Base-by-base conservation (phyloP, 2,888 invertebrate species). In the Aphidius colemani region DNA sequence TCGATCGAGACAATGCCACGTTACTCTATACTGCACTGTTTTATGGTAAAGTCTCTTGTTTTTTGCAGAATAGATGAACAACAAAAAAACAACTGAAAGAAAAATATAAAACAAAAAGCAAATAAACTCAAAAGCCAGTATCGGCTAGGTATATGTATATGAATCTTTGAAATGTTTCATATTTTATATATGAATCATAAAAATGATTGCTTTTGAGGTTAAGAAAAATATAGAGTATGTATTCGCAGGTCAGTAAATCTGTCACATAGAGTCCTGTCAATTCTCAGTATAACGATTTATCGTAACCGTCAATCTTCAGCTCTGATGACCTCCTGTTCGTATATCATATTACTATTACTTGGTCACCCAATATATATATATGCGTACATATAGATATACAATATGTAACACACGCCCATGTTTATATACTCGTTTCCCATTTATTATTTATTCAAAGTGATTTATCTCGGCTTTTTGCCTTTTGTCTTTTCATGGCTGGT, bases 211-310 rank as follows among this genome's bases (percentile, higher is more conserved):
- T 30, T 30, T 30, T 30, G 30, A 30, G 30, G n/a, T 48, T 56
- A 59, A 60, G 67, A 66, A 69, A 72, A 71, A 68, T 77, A 79
- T 79, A 80, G 80, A 30, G 30, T 80, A 79, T 79, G 81, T 78
- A 81, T 81, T 81, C 76, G 80, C 81, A 79, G 81, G 81, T 81
- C 81, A 81, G 77, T 81, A 80, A 71, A 80, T 30, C 74, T 79
- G 81, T 82, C 81, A 77, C 73, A 72, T 77, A 76, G 75, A 70
- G 73, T 81, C 74, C 73, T 75, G 73, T 66, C 73, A 67, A 72
- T 71, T 77, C 75, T 78, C 78, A 78, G 44, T 39, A 30, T 71
- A 72, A 68, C 75, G 78, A 78, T 79, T 82, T 82, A 82, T 82
- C 81, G 75, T 74, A 71, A 75, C 75, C 78, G 79, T 82, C 82